Conservation (phyloP, 2,888 invertebrate genomes). For the Chrysodeixis includens region DNA sequence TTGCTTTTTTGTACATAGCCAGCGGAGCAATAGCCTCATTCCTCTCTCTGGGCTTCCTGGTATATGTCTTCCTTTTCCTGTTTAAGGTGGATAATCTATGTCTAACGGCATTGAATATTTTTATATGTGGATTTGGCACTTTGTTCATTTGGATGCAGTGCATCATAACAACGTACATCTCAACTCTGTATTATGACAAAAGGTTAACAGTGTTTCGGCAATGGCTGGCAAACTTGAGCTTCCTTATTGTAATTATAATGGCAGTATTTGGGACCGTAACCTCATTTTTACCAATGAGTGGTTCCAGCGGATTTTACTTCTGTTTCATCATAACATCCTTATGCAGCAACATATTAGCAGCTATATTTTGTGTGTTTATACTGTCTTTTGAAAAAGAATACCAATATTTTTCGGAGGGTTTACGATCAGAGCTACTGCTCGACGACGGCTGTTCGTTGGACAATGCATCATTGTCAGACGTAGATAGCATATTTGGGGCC, state of each 20-base stretch:
- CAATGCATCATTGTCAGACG: slow-evolving; percentile 76
- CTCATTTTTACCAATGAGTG: slow-evolving; percentile 81
- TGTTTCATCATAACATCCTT: slow-evolving; percentile 79
- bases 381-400: slow-evolving; percentile 84
- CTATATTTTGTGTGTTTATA: slow-evolving; percentile 84
- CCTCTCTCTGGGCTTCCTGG: slow-evolving; percentile 91
- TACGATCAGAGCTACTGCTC: slow-evolving; percentile 79
- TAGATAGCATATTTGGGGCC: slow-evolving; percentile 77
- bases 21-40: slow-evolving; percentile 83
- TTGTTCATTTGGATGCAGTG: slow-evolving; percentile 93
- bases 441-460: slow-evolving; percentile 81
- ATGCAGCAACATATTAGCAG: slow-evolving; percentile 80
- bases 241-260: slow-evolving; percentile 81
- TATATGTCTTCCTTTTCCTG: slow-evolving; percentile 81
- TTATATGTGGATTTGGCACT: slow-evolving; percentile 93
- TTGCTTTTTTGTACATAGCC: slow-evolving; percentile 83
- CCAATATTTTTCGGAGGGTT: slow-evolving; percentile 83
- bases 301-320: slow-evolving; percentile 75
- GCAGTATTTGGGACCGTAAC: slow-evolving; percentile 82
- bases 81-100: slow-evolving; percentile 85
- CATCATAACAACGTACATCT: slow-evolving; percentile 83
- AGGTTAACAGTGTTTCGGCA: slow-evolving; percentile 80
- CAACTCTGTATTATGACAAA: slow-evolving; percentile 84
- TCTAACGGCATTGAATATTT: slow-evolving; percentile 83
- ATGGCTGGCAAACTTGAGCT: slow-evolving; percentile 85